Base-by-base conservation (phyloP, 2,797 vertebrate species). In the Notoglanidium macrostoma region DNA sequence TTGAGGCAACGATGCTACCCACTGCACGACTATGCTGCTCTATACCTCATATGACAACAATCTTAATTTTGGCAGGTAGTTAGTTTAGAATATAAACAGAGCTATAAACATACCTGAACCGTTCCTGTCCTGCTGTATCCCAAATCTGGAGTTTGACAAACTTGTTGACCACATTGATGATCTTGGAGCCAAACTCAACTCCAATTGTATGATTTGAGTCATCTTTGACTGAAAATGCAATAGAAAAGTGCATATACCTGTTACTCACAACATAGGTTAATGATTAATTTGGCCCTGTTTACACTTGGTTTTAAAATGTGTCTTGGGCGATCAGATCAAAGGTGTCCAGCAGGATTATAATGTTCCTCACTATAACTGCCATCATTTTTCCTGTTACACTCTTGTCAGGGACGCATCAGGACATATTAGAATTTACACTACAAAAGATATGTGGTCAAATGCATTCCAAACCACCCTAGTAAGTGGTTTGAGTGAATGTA, bases 141-240 rank as follows among this genome's bases (percentile, higher is more conserved):
- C 97, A 98, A 90, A 98, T 98, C 93, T 98, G 98, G 73, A 98
- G 95, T 90, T 98, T 98, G 90, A 98, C 97, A 79, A 94, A 97
- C 94, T 98, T 98, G 90, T 97, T 98, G 51, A 97, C 97, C 70
- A 98, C 97, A 59, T 95, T 98, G 90, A 98, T 97, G 81, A 98
- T 97, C 89, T 97, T 97, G 0, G 98, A 98, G 81, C 97, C 98
- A 91, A 98, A 98, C 93, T 98, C 98, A 83, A 98, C 97, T 19
- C 98, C 98, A 0, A 98, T 98, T 0, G 98, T 98, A 92, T 98
- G 98, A 89, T 98, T 98, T 9, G 97, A 98, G 90, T 98, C 98
- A 93, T 98, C 97, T 91, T 98, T 98, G 93, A 98, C 97, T 98
- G 89, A 19, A 88, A 87, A 57, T 44, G 84, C 5, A 86, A 54